Percentiles rank a stretch among this genome's conserved stretches.
Evolutionary conservation across 2,113 vertebrate genomes (phyloP).

Genomic region (Sebastes fasciatus): DNA sequence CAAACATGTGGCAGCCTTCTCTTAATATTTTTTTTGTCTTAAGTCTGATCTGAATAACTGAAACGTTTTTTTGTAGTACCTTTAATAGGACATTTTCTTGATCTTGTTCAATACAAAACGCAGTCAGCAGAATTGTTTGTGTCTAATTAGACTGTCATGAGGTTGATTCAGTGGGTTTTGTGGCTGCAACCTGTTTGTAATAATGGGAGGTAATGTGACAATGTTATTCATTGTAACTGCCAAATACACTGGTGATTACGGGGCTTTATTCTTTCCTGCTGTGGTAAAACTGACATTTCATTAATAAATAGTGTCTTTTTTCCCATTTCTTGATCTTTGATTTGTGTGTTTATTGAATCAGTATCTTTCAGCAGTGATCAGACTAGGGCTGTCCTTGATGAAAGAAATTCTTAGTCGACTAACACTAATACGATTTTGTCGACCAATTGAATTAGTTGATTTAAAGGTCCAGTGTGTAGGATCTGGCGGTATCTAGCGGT

Average conservation of each 20-base stretch:
- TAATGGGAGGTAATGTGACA: constrained; percentile 8
- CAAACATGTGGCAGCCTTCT: constrained; percentile 11
- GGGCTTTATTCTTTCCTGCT: constrained; percentile 42
- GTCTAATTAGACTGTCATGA: neutral
- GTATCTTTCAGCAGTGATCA: too few species aligned
- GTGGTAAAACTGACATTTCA: constrained; percentile 62
- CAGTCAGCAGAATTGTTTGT: constrained; percentile 12
- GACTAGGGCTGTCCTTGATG: too few species aligned
- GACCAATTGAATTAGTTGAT: too few species aligned
- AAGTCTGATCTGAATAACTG: neutral
- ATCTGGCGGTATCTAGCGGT: too few species aligned
- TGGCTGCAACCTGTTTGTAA: constrained; percentile 39
- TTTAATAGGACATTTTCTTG: neutral
- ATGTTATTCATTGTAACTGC: constrained; percentile 53
- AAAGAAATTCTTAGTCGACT: too few species aligned
- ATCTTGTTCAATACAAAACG: neutral
- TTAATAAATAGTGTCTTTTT: constrained; percentile 69
- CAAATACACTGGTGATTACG: constrained; percentile 49
- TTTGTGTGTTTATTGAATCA: constrained; percentile 7
- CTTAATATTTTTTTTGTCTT: neutral
- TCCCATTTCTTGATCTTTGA: constrained; percentile 17
- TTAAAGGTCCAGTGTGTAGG: too few species aligned
- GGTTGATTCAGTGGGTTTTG: constrained; percentile 17
- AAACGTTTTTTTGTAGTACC: neutral
- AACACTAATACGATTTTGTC: too few species aligned